These are phyloP conservation scores for Alethe diademata DNA, from an alignment of 2,113 vertebrate species.

Conservation along the genomic window DNA sequence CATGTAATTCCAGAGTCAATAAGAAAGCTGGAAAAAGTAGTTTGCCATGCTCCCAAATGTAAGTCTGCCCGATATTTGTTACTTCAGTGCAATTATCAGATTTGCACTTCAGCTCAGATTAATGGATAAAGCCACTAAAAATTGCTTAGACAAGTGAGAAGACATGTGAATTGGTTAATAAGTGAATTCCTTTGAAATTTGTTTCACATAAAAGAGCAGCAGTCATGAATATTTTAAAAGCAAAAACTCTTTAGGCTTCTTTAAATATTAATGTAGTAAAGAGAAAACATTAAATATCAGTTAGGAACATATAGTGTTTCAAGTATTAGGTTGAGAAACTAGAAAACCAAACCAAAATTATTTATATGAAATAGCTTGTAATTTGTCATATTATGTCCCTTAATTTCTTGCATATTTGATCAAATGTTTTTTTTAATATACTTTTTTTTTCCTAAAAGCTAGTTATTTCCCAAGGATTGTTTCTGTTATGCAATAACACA, in stretches of 20 bases:
- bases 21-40: background rate
- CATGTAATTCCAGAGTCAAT: background rate
- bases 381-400: background rate
- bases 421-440: background rate
- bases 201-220: constrained; percentile 41
- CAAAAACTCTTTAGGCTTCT: constrained; percentile 31
- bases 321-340: background rate
- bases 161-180: background rate
- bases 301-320: background rate
- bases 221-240: constrained; percentile 52
- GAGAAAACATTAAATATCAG: constrained; percentile 31
- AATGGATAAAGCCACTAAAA: background rate
- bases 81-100: background rate
- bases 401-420: background rate
- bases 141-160: background rate
- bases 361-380: background rate
- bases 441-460: background rate
- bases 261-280: constrained; percentile 61
- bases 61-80: background rate
- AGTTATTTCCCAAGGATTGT: background rate
- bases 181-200: constrained; percentile 48
- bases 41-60: background rate
- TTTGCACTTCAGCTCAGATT: background rate
- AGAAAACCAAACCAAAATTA: background rate
- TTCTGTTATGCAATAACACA: background rate